Evolutionary conservation across 2,888 invertebrate genomes (phyloP), one percentile per base, ranked within the genome.

Genomic region (Hemithea aestivaria): DNA sequence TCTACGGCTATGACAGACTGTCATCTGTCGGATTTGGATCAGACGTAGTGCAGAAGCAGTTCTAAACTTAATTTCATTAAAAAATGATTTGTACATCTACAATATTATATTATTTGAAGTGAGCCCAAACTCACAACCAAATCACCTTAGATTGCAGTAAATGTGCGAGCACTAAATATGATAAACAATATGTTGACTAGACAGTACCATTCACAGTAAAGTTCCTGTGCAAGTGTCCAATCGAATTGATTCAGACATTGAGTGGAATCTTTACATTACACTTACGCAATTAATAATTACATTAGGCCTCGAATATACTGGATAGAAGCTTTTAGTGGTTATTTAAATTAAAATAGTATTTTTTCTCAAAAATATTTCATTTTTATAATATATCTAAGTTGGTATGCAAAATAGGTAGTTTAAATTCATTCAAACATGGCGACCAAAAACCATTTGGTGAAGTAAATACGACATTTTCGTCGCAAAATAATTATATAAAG

Each of bases 131-230:
- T 49, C 48, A 40, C 21, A 41, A 51, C 56, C 69, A 66, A 72
- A 71, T 73, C 66, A 58, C 57, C 57, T 62, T 63, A 66, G 57
- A 47, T 63, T 65, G 62, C 49, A 42, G 35, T 60, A 56, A 62
- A 66, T 58, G 66, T 73, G 76, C 67, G 66, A 72, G 66, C 70
- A 70, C 65, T 73, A 76, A 71, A 81, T 72, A 72, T 68, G 73
- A 69, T 75, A 73, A 73, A 71, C 69, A 73, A 78, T 74, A 77
- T 66, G 69, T 82, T 85, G 84, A 85, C 85, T 85, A 85, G 85
- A 85, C 83, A 79, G 82, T 84, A 82, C 82, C 73, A 45, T 48
- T 38, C 33, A 66, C 68, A 73, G 80, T 77, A 77, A 79, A 69
- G 75, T 63, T 71, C 43, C 39, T 54, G 65, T 64, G 53, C 56